Evolutionary conservation across 2,113 vertebrate species (phyloP).

Genomic region (Oophaga pumilio): DNA sequence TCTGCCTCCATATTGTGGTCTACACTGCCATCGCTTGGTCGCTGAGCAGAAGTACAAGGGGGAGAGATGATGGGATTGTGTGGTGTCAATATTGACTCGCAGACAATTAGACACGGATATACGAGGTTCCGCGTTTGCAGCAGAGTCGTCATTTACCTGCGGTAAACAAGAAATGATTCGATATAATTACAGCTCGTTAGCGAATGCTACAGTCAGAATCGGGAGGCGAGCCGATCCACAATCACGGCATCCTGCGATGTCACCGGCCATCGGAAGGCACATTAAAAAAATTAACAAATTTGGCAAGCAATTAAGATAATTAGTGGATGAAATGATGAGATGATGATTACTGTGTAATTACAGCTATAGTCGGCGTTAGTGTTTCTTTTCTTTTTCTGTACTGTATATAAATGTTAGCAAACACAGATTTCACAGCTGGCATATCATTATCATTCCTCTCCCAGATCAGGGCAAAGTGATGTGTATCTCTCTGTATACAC

Average conservation of each 20-base stretch:
- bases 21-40: conserved; percentile 72
- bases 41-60: not conserved
- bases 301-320: conserved; percentile 55
- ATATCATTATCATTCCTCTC: not conserved
- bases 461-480: not conserved
- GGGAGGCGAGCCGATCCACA: conserved; percentile 8
- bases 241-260: conserved; percentile 36
- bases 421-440: conserved; percentile 13
- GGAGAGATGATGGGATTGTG: not conserved
- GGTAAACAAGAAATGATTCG: conserved; percentile 41
- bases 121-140: conserved; percentile 33
- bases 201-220: conserved; percentile 32
- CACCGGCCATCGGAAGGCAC: conserved; percentile 42
- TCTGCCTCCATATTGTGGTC: conserved; percentile 59
- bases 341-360: conserved; percentile 52
- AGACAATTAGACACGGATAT: conserved; percentile 48
- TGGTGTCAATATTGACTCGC: conserved; percentile 55
- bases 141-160: conserved; percentile 33
- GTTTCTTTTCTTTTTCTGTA: not conserved
- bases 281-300: conserved; percentile 57
- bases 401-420: conserved; percentile 35
- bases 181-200: conserved; percentile 48
- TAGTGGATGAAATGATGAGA: conserved; percentile 55
- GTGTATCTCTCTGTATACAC: not conserved
- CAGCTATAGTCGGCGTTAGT: conserved; percentile 32